Conservation (phyloP, 2,888 invertebrate genomes). For the Coenonympha glycerion region DNA sequence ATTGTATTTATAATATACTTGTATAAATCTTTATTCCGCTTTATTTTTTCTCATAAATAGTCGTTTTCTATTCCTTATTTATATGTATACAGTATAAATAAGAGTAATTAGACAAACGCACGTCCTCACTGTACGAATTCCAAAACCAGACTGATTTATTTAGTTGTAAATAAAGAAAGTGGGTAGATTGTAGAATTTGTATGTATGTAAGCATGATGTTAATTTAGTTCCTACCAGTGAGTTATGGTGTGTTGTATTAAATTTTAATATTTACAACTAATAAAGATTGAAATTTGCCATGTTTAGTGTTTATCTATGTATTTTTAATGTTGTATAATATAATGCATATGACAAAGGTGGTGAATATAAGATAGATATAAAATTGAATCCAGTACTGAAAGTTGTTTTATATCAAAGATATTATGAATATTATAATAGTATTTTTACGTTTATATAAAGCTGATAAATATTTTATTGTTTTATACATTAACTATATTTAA, state of each 20-base stretch:
- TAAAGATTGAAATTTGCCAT: neutral
- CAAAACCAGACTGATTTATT: neutral
- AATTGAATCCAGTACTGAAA: no score
- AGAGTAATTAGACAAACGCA: neutral
- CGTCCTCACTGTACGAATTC: neutral
- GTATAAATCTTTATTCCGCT: no score
- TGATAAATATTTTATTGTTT: no score
- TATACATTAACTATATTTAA: no score
- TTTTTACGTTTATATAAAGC: no score
- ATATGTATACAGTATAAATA: neutral
- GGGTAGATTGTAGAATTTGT: neutral
- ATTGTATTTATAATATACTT: no score
- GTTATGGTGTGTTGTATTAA: neutral
- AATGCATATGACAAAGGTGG: no score
- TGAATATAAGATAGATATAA: no score
- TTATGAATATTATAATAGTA: neutral
- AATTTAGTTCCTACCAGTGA: neutral
- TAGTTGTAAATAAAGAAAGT: neutral
- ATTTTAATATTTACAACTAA: neutral
- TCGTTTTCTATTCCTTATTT: neutral
- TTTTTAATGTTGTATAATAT: neutral
- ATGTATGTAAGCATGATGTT: neutral
- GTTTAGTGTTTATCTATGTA: neutral
- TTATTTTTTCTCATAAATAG: no score
- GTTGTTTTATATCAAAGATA: neutral